Evolutionary conservation across 2,888 invertebrate genomes (phyloP).

Genomic region (Tyria jacobaeae): DNA sequence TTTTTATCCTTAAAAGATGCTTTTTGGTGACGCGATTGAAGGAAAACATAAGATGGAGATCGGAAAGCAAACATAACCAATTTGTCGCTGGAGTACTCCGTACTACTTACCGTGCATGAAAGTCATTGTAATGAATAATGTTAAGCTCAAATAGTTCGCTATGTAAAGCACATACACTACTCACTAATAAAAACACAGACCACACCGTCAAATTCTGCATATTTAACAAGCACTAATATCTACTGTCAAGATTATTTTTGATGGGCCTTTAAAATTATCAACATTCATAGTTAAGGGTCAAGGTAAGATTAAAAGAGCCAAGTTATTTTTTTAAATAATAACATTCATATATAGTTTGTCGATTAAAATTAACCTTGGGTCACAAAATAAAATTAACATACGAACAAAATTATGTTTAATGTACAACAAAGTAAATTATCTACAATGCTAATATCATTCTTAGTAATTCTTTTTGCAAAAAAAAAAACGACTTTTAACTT

Average conservation of each 20-base stretch:
- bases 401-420: background rate
- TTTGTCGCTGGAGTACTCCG: no score
- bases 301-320: background rate
- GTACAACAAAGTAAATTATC: background rate
- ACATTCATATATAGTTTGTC: background rate
- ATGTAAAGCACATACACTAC: conserved; percentile 52
- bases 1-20: no score
- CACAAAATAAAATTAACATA: background rate
- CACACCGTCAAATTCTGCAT: conserved; percentile 40
- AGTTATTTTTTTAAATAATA: background rate
- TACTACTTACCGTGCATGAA: conserved; percentile 86
- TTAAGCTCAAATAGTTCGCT: conserved; percentile 69
- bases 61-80: no score
- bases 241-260: conserved; percentile 24
- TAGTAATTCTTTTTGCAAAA: no score
- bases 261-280: conserved; percentile 14
- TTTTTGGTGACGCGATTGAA: no score
- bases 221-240: conserved; percentile 28
- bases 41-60: no score
- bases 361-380: background rate
- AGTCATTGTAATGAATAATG: conserved; percentile 85
- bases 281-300: background rate
- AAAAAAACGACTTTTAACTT: no score
- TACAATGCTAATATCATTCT: no score
- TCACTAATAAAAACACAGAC: conserved; percentile 47